Base-by-base conservation (phyloP, 2,888 invertebrate genomes). In the Andrena bucephala region DNA sequence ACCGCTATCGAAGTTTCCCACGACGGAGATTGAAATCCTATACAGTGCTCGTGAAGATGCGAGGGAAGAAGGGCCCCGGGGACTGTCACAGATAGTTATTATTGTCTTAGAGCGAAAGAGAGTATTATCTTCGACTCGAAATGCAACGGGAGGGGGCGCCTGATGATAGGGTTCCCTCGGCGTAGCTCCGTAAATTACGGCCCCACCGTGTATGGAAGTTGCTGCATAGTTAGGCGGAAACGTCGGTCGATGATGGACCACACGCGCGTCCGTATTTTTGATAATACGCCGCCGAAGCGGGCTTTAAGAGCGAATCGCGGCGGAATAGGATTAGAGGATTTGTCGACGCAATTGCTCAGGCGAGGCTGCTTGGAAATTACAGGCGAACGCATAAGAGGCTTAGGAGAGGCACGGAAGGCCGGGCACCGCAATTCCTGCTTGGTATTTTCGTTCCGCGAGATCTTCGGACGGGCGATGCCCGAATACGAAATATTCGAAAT, bases 101-200 rank as follows among this genome's bases (percentile, higher is more conserved):
- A 79, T 69, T 76, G 77, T 67, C 77, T 67, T 29, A 48, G 50
- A 29, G 33, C 8, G 65, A 66, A 76, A 69, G 65, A 57, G 31
- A 68, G 54, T 54, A 33, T 42, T 24, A 24, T 63, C 63, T 79
- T 70, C 68, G 63, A 50, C 69, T 79, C 78, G 79, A 70, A 76
- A 76, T 70, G 69, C 69, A 78, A 78, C 70, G 66, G 33, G 71
- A 67, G 10, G 4, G 20, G 33, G 67, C 33, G 57, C 42, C 29
- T 74, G 81, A 81, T 81, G 81, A 80, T 81, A 74, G 81, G 81
- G 81, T 80, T 80, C 81, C 29, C 70, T 33, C 62, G 27, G 59
- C 66, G 69, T 54, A 68, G 81, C 66, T 70, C 66, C 42, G 81
- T 81, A 70, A 81, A 81, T 81, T 81, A 81, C 62, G 81, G 81